Base-by-base conservation (phyloP, 2,113 vertebrate genomes). In the Psittacula cyanocephala region DNA sequence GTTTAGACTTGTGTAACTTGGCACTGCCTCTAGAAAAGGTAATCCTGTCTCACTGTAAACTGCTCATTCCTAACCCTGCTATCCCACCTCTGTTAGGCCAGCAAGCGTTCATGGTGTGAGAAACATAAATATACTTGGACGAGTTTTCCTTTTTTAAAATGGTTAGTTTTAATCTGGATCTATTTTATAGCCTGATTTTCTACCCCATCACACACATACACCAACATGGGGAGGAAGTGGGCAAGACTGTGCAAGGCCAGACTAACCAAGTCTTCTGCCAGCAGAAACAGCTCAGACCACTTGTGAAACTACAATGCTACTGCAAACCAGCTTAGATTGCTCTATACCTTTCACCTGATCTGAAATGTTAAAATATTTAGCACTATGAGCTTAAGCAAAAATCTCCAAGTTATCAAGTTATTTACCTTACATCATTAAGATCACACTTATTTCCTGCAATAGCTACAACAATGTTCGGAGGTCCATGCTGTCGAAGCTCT, bases 391-490 rank as follows among this genome's bases (percentile, higher is more conserved):
- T 79, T 64, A 76, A 79, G 49, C 14, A n/a, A 86, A 94, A 81
- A 10, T 16, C 29, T 83, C 17, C 17, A 71, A 57, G 72, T 6
- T 50, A 23, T 28, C 52, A 86, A 8, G 20, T 75, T 94, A 85
- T 93, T 98, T 97, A 99, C 99, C 99, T 99, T 93, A 98, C 98
- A 35, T 99, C 99, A 69, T 98, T 98, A 69, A 99, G 98, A 96
- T 99, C 99, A 96, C 99, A 99, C 94, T 99, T 99, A 97, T 99
- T 99, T 91, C 99, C 99, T 77, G 99, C 99, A 79, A 99, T 99
- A 92, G 99, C 99, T 33, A 99, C 99, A 64, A 99, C 99, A 83
- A 99, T 99, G 87, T 99, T 99, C 35, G 99, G 99, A 50, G 99
- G 99, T 24, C 99, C 99, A 2, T 99, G 99, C 81, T 99, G 99